A percentile compares a stretch with the other conserved stretches of the same genome.
These are phyloP conservation scores for Rhagoletis zephyria DNA, from an alignment of 1,140 invertebrate species.

Conservation along the genomic window DNA sequence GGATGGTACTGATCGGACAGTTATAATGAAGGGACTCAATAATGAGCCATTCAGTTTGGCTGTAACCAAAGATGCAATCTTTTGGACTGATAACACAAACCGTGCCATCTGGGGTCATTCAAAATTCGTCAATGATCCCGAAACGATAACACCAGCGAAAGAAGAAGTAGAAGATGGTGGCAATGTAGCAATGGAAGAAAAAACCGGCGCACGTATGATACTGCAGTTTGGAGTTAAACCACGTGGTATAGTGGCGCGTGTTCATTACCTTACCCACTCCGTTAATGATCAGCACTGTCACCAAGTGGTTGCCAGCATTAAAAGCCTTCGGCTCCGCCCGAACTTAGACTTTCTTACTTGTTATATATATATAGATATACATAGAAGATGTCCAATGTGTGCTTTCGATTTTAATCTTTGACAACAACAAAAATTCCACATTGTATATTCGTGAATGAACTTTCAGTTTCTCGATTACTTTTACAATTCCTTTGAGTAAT, in stretches of 20 bases:
- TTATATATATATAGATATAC: too few species aligned
- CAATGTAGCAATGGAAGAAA: conserved; percentile 21
- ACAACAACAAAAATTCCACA: too few species aligned
- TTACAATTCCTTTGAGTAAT: too few species aligned
- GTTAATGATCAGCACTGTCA: conserved; percentile 71
- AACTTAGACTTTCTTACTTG: too few species aligned
- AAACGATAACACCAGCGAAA: conserved; percentile 54
- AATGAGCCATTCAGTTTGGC: conserved; percentile 83
- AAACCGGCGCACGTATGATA: conserved; percentile 58
- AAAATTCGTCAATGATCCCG: conserved; percentile 57
- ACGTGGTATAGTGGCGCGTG: conserved; percentile 77
- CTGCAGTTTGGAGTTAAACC: conserved; percentile 69
- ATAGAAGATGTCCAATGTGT: too few species aligned
- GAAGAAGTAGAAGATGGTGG: background rate
- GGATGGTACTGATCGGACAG: conserved; percentile 80
- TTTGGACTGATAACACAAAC: conserved; percentile 87
- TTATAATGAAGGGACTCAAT: conserved; percentile 76
- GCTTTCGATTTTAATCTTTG: too few species aligned
- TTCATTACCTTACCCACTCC: conserved; percentile 72
- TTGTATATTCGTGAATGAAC: too few species aligned
- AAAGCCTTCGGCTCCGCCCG: too few species aligned
- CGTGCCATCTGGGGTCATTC: conserved; percentile 80
- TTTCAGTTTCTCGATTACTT: too few species aligned
- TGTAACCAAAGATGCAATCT: conserved; percentile 82
- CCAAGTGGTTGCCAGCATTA: conserved; percentile 64